These are phyloP conservation scores for Synergus umbraculus DNA, from an alignment of 2,888 invertebrate genomes.

Conservation along the genomic window DNA sequence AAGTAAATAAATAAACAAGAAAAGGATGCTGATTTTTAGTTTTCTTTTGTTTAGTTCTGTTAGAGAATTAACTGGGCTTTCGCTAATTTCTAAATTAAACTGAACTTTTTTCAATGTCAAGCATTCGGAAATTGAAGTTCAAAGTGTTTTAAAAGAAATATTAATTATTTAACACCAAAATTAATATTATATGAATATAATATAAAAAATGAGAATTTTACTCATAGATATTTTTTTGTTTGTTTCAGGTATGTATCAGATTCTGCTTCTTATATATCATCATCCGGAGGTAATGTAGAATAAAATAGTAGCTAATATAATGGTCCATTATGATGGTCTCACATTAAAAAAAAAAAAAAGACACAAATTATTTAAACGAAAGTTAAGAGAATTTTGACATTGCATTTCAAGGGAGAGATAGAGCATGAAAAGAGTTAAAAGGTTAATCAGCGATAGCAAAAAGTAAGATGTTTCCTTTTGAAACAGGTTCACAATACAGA, in stretches of 20 bases:
- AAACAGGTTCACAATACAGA: constrained; percentile 33
- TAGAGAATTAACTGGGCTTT: neutral
- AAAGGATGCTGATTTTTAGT: neutral
- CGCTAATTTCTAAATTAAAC: neutral
- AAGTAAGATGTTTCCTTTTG: constrained; percentile 5
- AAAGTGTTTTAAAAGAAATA: neutral
- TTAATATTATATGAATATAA: no score
- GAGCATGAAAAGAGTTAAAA: neutral
- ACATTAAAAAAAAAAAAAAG: neutral
- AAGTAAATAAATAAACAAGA: neutral
- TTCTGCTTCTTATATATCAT: neutral
- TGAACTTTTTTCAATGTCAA: no score
- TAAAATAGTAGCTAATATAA: neutral
- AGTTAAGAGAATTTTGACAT: neutral
- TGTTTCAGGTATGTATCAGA: neutral
- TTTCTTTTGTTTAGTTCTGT: neutral
- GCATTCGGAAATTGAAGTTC: neutral
- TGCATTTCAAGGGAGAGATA: neutral
- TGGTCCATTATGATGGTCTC: neutral
- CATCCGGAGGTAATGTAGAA: neutral
- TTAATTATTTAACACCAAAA: no score
- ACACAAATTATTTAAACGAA: neutral
- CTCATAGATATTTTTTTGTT: neutral
- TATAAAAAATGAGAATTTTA: neutral
- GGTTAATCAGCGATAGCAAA: neutral